Evolutionary conservation across 2,113 vertebrate species (phyloP), one percentile per base, ranked within the genome.

Genomic region (Sceloporus tristichus): DNA sequence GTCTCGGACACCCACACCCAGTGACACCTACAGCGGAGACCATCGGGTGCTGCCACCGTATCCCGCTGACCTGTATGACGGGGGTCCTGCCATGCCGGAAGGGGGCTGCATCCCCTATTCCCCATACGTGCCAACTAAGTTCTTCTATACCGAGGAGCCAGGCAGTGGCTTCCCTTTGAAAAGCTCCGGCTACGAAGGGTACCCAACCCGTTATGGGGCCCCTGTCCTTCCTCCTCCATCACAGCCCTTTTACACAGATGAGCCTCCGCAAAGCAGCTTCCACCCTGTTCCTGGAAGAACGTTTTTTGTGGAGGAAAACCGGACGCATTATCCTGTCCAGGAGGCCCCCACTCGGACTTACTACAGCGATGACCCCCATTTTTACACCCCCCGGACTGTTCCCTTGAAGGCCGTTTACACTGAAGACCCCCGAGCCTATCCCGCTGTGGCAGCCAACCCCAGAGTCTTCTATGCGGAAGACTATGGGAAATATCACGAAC

Each of bases 1-100:
- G 5, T 98, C 98, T 48, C 98, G 98, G 92, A 99, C 98, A 0
- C 98, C 98, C 40, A 99, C 98, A 2, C 98, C 98, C 65, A 98
- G 98, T 0, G 98, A 98, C 87, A 98, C 97, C 65, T 98, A 98
- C 94, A 98, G 98, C 18, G 96, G 96, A 34, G 98, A 98, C 0
- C 97, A 97, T 83, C 96, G 98, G 14, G 96, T 97, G 74, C 94
- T 97, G 79, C 97, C 97, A 92, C 79, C 79, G 0, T 96, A 97
- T 90, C 96, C 96, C 0, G 84, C 95, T 0, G 96, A 97, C 27
- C 96, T 29, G 23, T 95, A 95, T 0, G 96, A 96, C 6, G 95
- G 96, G 1, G 98, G 96, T 65, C 97, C 97, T 80, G 97, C 98
- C 83, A 97, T 97, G 78, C 91, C 96, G 0, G 97, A 96, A 70